A percentile compares a stretch with the other conserved stretches of the same genome.
phyloP scores from a whole-genome alignment of 2,888 invertebrate genomes.

The Syritta pipiens region DNA sequence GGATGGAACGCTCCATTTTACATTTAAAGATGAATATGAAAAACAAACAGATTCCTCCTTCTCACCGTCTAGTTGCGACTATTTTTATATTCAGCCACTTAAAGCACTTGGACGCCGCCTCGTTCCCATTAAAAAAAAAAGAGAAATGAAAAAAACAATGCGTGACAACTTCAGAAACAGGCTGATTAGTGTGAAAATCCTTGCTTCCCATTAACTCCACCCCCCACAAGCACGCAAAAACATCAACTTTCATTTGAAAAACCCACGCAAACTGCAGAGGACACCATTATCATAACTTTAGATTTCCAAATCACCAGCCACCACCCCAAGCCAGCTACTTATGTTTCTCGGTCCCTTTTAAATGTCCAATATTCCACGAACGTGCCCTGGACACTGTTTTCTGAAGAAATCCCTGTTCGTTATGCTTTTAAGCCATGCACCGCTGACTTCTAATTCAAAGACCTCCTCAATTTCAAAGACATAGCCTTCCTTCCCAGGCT shows the following conservation, averaged over 20 bases:
- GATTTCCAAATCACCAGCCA: background rate
- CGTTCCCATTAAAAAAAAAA: too few relatives aligned
- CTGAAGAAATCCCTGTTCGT: constrained; percentile 8
- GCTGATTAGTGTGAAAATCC: too few relatives aligned
- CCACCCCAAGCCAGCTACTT: background rate
- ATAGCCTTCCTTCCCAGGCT: background rate
- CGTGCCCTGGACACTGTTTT: constrained; percentile 12
- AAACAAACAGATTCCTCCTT: too few relatives aligned
- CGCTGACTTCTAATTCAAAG: constrained; percentile 36
- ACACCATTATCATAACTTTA: constrained; percentile 4
- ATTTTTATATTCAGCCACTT: too few relatives aligned
- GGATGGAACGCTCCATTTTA: too few relatives aligned
- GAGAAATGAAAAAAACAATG: too few relatives aligned
- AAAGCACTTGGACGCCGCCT: too few relatives aligned
- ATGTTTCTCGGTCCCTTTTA: background rate
- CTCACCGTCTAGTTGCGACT: too few relatives aligned
- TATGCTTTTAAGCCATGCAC: constrained; percentile 33
- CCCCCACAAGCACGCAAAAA: too few relatives aligned
- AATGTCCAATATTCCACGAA: background rate
- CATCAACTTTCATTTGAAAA: background rate
- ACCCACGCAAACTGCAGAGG: background rate
- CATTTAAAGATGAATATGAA: too few relatives aligned
- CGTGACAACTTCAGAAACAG: too few relatives aligned
- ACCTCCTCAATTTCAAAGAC: background rate
- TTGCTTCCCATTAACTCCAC: too few relatives aligned